phyloP scores from a whole-genome alignment of 1,140 invertebrate genomes.

The Tribolium madens region DNA sequence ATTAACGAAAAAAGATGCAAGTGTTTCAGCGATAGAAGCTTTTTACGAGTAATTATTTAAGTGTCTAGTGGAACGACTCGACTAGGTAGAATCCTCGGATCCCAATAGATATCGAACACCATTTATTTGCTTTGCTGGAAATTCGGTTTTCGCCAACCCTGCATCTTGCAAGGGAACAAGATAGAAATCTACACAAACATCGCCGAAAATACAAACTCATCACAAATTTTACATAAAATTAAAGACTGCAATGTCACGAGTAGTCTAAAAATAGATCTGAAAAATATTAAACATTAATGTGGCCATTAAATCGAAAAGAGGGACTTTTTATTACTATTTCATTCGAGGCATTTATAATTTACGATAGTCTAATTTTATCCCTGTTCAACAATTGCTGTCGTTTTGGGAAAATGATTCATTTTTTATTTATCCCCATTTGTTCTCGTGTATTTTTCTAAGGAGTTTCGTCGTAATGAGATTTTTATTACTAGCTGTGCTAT shows the following conservation, averaged over 20 bases:
- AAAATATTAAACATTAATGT: neutral
- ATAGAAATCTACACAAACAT: neutral
- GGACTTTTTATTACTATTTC: neutral
- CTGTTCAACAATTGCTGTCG: neutral
- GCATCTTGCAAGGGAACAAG: neutral
- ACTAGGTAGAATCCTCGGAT: neutral
- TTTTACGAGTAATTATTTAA: conserved; percentile 22
- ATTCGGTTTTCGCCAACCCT: conserved; percentile 4
- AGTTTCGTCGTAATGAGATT: neutral
- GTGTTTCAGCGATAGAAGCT: neutral
- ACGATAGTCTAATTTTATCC: neutral
- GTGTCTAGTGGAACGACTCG: neutral
- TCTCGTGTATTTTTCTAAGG: neutral
- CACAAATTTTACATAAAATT: neutral
- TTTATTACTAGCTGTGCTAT: neutral
- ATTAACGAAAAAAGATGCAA: conserved; percentile 4
- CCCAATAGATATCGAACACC: conserved; percentile 24
- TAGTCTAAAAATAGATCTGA: neutral
- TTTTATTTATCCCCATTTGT: neutral
- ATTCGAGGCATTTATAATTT: neutral
- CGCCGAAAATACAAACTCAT: neutral
- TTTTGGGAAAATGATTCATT: neutral
- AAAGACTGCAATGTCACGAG: too few relatives aligned
- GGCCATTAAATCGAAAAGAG: neutral
- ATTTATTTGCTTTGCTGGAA: conserved; percentile 1